Base-by-base conservation (phyloP, 2,113 vertebrate genomes). In the Scomber scombrus region DNA sequence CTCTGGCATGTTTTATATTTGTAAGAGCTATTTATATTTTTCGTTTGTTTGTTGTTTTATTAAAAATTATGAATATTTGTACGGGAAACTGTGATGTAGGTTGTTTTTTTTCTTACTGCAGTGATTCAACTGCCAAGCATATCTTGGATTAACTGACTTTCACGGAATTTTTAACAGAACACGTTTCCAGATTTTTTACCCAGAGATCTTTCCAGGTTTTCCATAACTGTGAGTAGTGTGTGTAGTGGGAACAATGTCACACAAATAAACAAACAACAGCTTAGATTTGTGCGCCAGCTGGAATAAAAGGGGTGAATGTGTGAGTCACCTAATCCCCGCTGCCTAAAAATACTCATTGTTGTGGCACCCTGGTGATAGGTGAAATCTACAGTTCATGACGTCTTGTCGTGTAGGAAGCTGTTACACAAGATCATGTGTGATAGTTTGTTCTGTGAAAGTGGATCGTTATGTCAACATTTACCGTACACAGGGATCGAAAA, bases 301-400 rank as follows among this genome's bases (percentile, higher is more conserved):
- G 62, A 71, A 83, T 82, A 51, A 80, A 62, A 5, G 10, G 63
- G 87, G 84, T 92, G 74, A 87, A 14, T 13, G 50, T 8, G 15
- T 89, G 76, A 90, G 79, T 92, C 85, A 85, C 18, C 67, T 89
- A 89, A 90, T 90, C 74, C 50, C 23, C 51, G 46, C 34, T 60
- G 51, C 74, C 46, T 70, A 60, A 82, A 26, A 73, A 73, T 54
- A 79, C 46, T 57, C 10, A 31, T 51, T 47, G 58, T 80, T 51
- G 52, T 11, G 26, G 18, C 51, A 62, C 45, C n/a, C 12, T 3
- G 13, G 63, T 54, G 66, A 70, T 23, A 2, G 31, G 21, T 68
- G 19, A 71, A 29, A 74, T 73, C 71, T 71, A 50, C 23, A 40
- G 8, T 29, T 71, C 10, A 4, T 18, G 26, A 29, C 16, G 19